Evolutionary conservation across 2,113 vertebrate species (phyloP).

Genomic region (Proterorhinus semilunaris): DNA sequence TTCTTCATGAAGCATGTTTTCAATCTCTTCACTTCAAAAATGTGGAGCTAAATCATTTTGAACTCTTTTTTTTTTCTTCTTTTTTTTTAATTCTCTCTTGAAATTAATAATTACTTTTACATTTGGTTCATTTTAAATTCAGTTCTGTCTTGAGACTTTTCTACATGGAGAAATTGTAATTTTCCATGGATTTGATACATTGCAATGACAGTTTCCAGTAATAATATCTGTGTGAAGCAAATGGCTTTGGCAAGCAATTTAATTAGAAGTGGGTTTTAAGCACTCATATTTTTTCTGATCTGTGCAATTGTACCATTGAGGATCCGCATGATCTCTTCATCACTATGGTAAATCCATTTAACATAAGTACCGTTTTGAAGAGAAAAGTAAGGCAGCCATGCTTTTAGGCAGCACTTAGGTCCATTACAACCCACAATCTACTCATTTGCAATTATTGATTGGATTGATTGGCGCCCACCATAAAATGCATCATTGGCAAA

Average conservation of each 20-base stretch:
- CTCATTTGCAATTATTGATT: conserved; percentile 56
- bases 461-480: conserved; percentile 8
- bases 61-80: background rate
- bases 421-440: conserved; percentile 62
- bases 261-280: conserved; percentile 40
- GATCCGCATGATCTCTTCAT: conserved; percentile 4
- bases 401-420: conserved; percentile 60
- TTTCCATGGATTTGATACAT: conserved; percentile 4
- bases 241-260: conserved; percentile 29
- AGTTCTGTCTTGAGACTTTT: background rate
- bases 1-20: background rate
- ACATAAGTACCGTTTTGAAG: conserved; percentile 18
- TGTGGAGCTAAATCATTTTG: background rate
- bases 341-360: conserved; percentile 13
- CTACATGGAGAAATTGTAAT: background rate
- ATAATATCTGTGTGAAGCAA: conserved; percentile 10
- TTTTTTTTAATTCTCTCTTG: background rate
- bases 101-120: background rate
- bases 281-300: conserved; percentile 35
- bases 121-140: background rate
- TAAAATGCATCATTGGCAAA: conserved; percentile 13
- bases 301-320: conserved; percentile 11
- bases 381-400: conserved; percentile 18
- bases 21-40: background rate
- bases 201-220: conserved; percentile 20